A percentile compares a stretch with the other conserved stretches of the same genome.
phyloP scores from a whole-genome alignment of 2,797 vertebrate species.

The Lophotriccus pileatus region DNA sequence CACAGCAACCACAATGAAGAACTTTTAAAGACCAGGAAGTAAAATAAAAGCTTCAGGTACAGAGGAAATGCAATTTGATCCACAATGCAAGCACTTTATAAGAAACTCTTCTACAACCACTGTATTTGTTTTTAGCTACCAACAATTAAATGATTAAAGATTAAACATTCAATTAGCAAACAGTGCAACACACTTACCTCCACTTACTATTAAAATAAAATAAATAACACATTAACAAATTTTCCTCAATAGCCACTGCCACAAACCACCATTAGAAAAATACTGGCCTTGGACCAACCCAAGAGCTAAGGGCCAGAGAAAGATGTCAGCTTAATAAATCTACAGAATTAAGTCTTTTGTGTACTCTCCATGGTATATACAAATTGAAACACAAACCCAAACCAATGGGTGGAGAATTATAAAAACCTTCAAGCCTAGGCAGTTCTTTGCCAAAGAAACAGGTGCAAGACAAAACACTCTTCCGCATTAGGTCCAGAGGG shows the following conservation, averaged over 20 bases:
- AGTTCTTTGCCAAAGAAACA: background rate
- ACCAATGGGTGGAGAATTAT: background rate
- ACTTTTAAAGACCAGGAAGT: background rate
- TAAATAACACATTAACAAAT: background rate
- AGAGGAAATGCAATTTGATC: background rate
- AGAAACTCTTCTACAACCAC: background rate
- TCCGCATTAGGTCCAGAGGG: background rate
- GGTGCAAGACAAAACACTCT: background rate
- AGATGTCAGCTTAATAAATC: background rate
- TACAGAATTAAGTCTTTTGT: background rate
- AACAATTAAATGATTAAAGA: background rate
- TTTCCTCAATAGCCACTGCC: background rate
- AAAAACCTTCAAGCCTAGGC: background rate
- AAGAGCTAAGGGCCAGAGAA: background rate
- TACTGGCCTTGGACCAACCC: background rate
- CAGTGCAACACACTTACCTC: background rate
- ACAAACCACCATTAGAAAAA: background rate
- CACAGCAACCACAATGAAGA: background rate
- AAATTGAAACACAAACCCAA: background rate
- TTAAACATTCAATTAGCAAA: background rate
- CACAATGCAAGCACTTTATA: background rate
- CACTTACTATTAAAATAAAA: conserved; percentile 7
- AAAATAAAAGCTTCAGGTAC: background rate
- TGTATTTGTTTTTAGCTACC: background rate
- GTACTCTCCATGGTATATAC: background rate